A percentile compares a stretch with the other conserved stretches of the same genome.
phyloP scores from a whole-genome alignment of 2,113 vertebrate species.

The Pterocles orientalis region DNA sequence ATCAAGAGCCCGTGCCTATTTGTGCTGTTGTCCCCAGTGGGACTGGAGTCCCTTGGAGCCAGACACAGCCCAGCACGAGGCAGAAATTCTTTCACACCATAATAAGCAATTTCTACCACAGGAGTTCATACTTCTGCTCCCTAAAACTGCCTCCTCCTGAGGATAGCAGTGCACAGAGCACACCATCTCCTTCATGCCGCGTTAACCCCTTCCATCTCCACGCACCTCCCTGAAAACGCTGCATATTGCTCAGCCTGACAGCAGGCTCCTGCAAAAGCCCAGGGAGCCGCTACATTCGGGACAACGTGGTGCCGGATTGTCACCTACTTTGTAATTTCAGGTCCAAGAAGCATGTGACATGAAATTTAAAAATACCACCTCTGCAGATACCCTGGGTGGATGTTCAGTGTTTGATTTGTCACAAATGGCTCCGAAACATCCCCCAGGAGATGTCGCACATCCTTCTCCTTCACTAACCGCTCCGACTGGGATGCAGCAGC shows the following conservation, averaged over 20 bases:
- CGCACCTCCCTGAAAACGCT: background rate
- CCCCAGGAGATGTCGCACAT: background rate
- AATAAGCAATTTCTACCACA: background rate
- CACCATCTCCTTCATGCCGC: background rate
- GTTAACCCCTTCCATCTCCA: background rate
- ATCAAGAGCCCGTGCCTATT: background rate
- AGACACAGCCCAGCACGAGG: background rate
- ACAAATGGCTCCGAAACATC: background rate
- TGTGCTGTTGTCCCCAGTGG: background rate
- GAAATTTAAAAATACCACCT: background rate
- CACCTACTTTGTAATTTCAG: background rate
- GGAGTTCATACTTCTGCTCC: background rate
- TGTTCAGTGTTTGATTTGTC: background rate
- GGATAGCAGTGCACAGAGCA: background rate
- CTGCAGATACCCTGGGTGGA: background rate
- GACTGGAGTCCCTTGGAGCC: background rate
- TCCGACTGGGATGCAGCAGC: background rate
- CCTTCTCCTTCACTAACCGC: background rate
- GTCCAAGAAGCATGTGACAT: background rate
- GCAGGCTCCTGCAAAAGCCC: background rate
- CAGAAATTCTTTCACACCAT: background rate
- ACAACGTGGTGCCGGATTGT: background rate
- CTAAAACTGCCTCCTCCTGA: background rate
- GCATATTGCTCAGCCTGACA: background rate
- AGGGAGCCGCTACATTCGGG: rapidly evolving